These are phyloP conservation scores for Oedothorax gibbosus DNA, from an alignment of 1,140 invertebrate genomes.

Conservation along the genomic window DNA sequence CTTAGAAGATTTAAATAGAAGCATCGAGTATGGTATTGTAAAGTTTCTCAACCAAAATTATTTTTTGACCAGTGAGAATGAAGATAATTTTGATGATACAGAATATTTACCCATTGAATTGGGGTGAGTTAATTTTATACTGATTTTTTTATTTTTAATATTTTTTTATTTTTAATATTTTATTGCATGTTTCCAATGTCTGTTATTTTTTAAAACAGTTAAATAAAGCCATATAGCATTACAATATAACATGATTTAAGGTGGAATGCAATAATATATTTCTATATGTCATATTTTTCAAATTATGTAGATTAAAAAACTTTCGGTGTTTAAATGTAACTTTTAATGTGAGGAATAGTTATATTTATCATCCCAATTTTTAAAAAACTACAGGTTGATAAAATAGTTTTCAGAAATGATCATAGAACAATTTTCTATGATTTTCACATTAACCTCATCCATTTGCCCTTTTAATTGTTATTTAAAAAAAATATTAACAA, in stretches of 20 bases:
- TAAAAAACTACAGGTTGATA: no score
- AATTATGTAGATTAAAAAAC: no score
- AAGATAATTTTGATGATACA: conserved; percentile 33
- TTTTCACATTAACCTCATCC: no score
- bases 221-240: no score
- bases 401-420: no score
- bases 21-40: conserved; percentile 34
- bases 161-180: neutral
- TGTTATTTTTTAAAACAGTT: neutral
- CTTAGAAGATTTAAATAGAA: conserved; percentile 43
- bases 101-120: conserved; percentile 32
- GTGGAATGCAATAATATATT: no score
- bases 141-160: neutral
- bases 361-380: neutral
- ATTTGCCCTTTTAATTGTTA: no score
- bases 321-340: no score
- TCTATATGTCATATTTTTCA: no score
- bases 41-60: conserved; percentile 48
- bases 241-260: no score
- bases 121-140: conserved; percentile 9
- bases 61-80: conserved; percentile 2
- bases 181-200: neutral
- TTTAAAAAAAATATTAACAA: no score
- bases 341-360: neutral
- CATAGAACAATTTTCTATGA: no score